Evolutionary conservation across 2,113 vertebrate species (phyloP).

Genomic region (Odobenus rosmarus): DNA sequence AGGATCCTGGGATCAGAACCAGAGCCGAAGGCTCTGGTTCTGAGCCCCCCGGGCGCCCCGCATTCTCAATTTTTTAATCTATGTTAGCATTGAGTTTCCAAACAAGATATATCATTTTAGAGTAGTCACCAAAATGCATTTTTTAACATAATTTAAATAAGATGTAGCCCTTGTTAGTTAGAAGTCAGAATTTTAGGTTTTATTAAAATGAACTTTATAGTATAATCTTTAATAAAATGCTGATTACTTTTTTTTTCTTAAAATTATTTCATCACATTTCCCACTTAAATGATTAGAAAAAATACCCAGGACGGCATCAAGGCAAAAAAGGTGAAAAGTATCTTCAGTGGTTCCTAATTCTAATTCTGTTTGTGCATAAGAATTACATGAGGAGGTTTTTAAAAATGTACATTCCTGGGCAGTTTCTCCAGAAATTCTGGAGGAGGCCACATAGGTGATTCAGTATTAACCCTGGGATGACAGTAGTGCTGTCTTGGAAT

Average conservation of each 20-base stretch:
- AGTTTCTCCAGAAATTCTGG: background rate
- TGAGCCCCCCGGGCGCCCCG: no score
- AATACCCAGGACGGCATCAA: background rate
- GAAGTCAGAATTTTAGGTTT: background rate
- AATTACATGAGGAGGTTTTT: slow-evolving; percentile 15
- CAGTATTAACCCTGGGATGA: background rate
- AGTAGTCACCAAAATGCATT: background rate
- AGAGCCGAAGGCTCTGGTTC: no score
- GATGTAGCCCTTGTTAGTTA: background rate
- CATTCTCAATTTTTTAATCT: background rate
- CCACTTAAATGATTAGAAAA: background rate
- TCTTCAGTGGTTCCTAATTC: slow-evolving; percentile 12
- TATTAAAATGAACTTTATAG: slow-evolving; percentile 26
- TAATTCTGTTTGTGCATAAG: background rate
- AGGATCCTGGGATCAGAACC: no score
- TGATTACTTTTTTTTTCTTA: background rate
- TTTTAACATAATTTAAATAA: background rate
- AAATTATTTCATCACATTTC: background rate
- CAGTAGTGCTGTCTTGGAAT: background rate
- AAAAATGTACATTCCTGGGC: background rate
- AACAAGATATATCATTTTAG: background rate
- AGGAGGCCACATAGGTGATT: background rate
- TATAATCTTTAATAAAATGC: background rate
- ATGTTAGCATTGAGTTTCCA: background rate
- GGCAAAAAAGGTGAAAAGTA: background rate